These are phyloP conservation scores for Drosophila aff. DNA, from an alignment of 1,140 invertebrate species.

Conservation along the genomic window DNA sequence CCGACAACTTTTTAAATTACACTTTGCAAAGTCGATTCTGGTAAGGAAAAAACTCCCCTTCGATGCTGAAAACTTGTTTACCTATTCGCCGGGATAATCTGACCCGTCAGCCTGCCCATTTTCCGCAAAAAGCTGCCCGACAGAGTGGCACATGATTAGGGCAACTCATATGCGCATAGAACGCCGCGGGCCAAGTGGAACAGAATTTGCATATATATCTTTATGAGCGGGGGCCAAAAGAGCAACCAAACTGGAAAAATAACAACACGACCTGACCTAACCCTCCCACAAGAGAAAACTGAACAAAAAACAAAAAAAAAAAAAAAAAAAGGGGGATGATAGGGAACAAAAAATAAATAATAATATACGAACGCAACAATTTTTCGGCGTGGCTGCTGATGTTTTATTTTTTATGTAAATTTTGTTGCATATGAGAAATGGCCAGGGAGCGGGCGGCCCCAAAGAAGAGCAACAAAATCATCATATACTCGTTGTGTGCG, in stretches of 20 bases:
- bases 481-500: conserved; percentile 48
- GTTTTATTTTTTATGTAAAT: conserved; percentile 81
- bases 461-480: conserved; percentile 40
- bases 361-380: conserved; percentile 75
- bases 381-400: conserved; percentile 69
- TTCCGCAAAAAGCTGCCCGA: conserved; percentile 6
- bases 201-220: conserved; percentile 77
- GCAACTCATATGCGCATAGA: conserved; percentile 45
- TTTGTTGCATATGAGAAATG: conserved; percentile 79
- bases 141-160: conserved; percentile 63
- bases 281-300: neutral
- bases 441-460: conserved; percentile 31
- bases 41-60: neutral
- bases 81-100: conserved; percentile 42
- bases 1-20: conserved; percentile 12
- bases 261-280: conserved; percentile 35
- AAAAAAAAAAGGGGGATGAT: neutral
- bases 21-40: conserved; percentile 19
- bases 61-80: conserved; percentile 24
- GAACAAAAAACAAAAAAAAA: neutral
- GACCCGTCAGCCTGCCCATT: conserved; percentile 15
- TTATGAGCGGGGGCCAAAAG: conserved; percentile 37
- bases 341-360: conserved; percentile 50
- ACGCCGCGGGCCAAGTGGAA: conserved; percentile 55
- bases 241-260: conserved; percentile 52